Conservation (phyloP, 2,113 vertebrate species). For the Anhinga anhinga region DNA sequence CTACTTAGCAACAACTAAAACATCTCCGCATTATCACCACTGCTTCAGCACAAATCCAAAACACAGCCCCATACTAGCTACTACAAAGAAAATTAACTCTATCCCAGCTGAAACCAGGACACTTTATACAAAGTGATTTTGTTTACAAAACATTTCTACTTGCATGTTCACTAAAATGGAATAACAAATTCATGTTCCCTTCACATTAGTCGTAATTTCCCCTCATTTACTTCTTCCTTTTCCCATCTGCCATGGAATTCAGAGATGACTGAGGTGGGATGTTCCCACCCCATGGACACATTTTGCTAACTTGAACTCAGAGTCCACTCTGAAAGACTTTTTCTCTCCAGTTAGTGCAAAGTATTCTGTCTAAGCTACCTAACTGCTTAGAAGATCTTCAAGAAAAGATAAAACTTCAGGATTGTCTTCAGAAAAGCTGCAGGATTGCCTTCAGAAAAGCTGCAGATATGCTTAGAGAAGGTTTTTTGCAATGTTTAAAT, state of each 20-base stretch:
- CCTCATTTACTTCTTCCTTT: neutral
- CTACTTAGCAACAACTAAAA: no score
- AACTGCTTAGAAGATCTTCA: neutral
- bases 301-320: neutral
- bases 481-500: neutral
- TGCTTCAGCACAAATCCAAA: no score
- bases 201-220: neutral
- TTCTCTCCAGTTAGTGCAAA: neutral
- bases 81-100: no score
- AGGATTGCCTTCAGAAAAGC: neutral
- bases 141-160: neutral
- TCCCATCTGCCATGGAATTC: neutral
- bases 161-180: accelerated
- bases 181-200: neutral
- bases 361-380: neutral
- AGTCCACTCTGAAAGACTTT: neutral
- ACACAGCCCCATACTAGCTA: no score
- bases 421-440: neutral
- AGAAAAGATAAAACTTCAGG: neutral
- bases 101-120: no score
- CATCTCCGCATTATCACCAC: no score
- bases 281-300: accelerated
- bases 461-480: neutral
- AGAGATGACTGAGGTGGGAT: neutral
- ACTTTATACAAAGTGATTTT: neutral